These are phyloP conservation scores for Psammodynastes pulverulentus DNA, from an alignment of 2,113 vertebrate genomes.

Conservation along the genomic window DNA sequence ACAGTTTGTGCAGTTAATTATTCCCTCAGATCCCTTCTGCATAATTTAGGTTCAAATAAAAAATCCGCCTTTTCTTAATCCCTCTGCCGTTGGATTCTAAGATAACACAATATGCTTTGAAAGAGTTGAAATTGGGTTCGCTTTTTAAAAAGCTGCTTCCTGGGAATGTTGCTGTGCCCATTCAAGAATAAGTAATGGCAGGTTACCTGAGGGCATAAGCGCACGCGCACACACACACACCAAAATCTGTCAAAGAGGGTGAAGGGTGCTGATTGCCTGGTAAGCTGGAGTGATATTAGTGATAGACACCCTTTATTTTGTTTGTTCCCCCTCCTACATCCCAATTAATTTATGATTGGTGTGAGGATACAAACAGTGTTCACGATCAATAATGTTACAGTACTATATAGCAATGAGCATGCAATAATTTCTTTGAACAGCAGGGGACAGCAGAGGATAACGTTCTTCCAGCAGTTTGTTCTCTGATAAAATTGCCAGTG, in stretches of 20 bases:
- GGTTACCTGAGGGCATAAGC: not conserved
- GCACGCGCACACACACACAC: not conserved
- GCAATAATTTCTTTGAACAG: not conserved
- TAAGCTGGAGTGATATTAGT: not conserved
- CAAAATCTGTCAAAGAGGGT: not conserved
- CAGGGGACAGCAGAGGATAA: conserved; percentile 51
- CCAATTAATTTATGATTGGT: not conserved
- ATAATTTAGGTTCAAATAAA: not conserved
- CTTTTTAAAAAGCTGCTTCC: not conserved
- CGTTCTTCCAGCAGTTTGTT: not conserved
- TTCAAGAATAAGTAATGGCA: not conserved
- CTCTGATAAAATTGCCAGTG: not conserved
- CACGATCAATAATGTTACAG: not conserved
- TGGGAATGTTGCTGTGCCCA: not conserved
- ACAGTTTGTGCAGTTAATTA: not conserved
- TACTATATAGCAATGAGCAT: not conserved
- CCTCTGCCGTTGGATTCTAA: not conserved
- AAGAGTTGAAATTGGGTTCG: not conserved
- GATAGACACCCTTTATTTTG: not conserved
- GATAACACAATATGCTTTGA: not conserved
- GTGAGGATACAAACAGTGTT: not conserved
- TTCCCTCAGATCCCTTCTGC: not conserved
- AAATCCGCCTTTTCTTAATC: not conserved
- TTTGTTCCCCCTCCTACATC: not conserved
- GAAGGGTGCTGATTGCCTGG: not conserved